These are phyloP conservation scores for Agraylea sexmaculata DNA, from an alignment of 1,140 invertebrate species.

Conservation along the genomic window DNA sequence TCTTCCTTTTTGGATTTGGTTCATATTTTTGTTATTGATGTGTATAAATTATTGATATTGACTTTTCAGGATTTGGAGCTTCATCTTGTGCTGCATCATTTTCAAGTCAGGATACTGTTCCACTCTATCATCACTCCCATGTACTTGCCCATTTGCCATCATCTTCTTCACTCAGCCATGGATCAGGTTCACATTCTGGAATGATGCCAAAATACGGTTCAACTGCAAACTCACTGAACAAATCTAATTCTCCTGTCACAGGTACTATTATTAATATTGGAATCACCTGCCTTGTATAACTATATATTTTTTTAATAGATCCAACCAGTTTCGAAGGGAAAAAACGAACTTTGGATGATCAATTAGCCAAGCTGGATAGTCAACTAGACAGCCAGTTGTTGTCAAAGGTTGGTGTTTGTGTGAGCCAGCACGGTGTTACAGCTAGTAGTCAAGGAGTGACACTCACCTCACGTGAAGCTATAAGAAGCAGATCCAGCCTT, in stretches of 20 bases:
- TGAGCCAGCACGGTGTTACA: conserved; percentile 35
- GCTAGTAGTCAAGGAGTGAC: conserved; percentile 31
- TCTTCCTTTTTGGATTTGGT: neutral
- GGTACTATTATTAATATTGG: conserved; percentile 6
- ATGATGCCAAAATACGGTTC: conserved; percentile 19
- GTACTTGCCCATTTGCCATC: conserved; percentile 34
- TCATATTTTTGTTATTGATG: conserved; percentile 1
- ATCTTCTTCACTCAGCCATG: conserved; percentile 29
- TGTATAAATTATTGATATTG: conserved; percentile 21
- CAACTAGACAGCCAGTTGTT: conserved; percentile 49
- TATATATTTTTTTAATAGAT: conserved; percentile 9
- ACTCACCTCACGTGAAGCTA: conserved; percentile 14
- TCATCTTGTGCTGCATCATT: conserved; percentile 35
- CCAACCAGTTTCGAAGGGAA: conserved; percentile 51
- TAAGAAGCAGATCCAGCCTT: conserved; percentile 11
- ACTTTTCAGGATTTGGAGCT: conserved; percentile 24
- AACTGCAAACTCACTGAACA: conserved; percentile 19
- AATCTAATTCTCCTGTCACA: conserved; percentile 8
- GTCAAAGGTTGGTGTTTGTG: conserved; percentile 51
- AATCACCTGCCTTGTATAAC: neutral
- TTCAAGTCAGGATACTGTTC: conserved; percentile 34
- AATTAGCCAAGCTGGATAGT: conserved; percentile 68
- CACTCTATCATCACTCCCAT: conserved; percentile 26
- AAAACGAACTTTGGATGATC: conserved; percentile 66
- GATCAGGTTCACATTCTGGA: conserved; percentile 7